These are phyloP conservation scores for Brachionus rotundiformis DNA, from an alignment of 1,140 invertebrate genomes.

Conservation along the genomic window DNA sequence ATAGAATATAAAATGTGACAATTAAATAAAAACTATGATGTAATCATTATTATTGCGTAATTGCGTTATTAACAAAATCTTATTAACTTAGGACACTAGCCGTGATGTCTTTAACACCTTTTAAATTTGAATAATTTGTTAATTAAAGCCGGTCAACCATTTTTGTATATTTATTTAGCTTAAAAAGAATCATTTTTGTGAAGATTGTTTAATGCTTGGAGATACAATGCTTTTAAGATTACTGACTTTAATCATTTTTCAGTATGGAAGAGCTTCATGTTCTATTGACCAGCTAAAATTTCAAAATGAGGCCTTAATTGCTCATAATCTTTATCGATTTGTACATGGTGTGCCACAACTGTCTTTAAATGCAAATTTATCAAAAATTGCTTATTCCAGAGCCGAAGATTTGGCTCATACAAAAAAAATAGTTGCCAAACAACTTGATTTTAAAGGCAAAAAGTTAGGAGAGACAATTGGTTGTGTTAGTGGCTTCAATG, in stretches of 20 bases:
- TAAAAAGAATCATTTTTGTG: neutral
- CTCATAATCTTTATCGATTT: constrained; percentile 76
- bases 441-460: neutral
- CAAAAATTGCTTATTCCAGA: constrained; percentile 73
- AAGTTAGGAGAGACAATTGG: constrained; percentile 25
- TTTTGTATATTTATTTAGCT: neutral
- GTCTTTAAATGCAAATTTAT: constrained; percentile 71
- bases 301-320: constrained; percentile 57
- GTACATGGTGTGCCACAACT: constrained; percentile 73
- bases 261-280: neutral
- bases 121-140: constrained; percentile 1
- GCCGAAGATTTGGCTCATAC: constrained; percentile 73
- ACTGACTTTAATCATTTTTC: neutral
- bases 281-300: neutral
- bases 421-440: constrained; percentile 58
- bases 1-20: neutral
- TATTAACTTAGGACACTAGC: neutral
- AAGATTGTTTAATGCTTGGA: neutral
- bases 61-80: neutral
- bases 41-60: neutral
- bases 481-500: neutral
- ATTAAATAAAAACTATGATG: neutral
- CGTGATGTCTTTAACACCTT: neutral
- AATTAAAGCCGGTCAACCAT: neutral
- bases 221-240: neutral